Evolutionary conservation across 2,888 invertebrate species (phyloP), one percentile per base, ranked within the genome.

Genomic region (Drosophila kuntzei): DNA sequence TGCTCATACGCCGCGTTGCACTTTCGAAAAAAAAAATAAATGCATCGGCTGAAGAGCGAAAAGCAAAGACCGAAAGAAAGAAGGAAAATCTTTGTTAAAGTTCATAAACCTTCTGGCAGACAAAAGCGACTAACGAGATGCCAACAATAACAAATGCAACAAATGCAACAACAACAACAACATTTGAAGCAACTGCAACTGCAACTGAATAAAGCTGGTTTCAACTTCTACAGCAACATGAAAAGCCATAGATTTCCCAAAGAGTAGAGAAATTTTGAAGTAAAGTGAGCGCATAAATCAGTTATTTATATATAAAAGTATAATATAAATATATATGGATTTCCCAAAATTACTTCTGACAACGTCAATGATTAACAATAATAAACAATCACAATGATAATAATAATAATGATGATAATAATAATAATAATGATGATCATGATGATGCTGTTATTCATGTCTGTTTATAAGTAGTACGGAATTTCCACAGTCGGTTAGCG

Each of bases 321-420:
- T 14, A 18, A 34, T 44, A 18, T 61, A 36, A 55, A 29, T 39
- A 41, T 43, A 20, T 25, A 41, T 53, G 9, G 12, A 76, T 82
- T 72, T 84, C 60, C 71, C 70, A 86, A 86, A 89, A 82, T 87
- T 87, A 89, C 89, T 89, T 87, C 87, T 87, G 86, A 89, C 88
- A 72, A 78, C 58, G 58, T 57, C 61, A 44, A 74, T 58, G 67
- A 65, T 71, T 60, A 72, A 72, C 62, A 66, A 67, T 67, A 69
- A 69, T 63, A 66, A 65, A 64, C 61, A 66, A 79, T 70, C 57
- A 71, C 50, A 55, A 72, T 76, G 63, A 61, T 64, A 54, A 18
- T 50, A 22, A 65, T 64, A 39, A 59, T 37, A 34, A 43, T 54
- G 27, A 50, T 43, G 37, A 39, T 59, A 18, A 22, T 55, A 36